phyloP scores from a whole-genome alignment of 2,113 vertebrate species.

The Haplochromis burtoni region DNA sequence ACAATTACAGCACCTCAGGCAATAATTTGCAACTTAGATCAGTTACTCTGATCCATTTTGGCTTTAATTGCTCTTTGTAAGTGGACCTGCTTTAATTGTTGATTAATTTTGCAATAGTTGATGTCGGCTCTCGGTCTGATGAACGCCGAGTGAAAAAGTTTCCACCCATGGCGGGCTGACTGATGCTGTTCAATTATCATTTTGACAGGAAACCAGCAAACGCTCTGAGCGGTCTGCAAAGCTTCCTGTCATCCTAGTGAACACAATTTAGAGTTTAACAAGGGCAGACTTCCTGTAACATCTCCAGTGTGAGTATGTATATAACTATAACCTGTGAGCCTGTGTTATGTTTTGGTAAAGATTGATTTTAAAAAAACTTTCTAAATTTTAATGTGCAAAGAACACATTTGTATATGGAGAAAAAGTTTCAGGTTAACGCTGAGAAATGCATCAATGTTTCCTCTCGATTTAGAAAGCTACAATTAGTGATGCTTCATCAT shows the following conservation, averaged over 20 bases:
- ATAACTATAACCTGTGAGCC: background rate
- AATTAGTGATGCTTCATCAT: background rate
- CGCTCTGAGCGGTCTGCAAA: background rate
- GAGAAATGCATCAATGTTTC: background rate
- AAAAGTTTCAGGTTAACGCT: background rate
- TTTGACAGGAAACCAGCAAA: constrained; percentile 50
- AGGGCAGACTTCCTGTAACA: constrained; percentile 4
- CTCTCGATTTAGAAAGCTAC: background rate
- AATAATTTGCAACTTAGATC: background rate
- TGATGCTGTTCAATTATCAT: constrained; percentile 16
- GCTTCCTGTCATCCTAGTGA: constrained; percentile 41
- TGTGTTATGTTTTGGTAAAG: background rate
- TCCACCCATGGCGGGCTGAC: background rate
- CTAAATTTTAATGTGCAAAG: background rate
- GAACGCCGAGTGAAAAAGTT: background rate
- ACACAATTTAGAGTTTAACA: background rate
- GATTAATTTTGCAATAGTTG: background rate
- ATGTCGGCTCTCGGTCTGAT: background rate
- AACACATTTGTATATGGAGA: background rate
- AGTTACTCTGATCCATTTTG: background rate
- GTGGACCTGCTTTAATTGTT: background rate
- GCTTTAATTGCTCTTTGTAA: background rate
- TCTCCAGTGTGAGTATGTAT: background rate
- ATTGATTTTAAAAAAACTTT: fast-evolving
- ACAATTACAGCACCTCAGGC: background rate